These are phyloP conservation scores for Sterna hirundo DNA, from an alignment of 2,113 vertebrate species.

Conservation along the genomic window DNA sequence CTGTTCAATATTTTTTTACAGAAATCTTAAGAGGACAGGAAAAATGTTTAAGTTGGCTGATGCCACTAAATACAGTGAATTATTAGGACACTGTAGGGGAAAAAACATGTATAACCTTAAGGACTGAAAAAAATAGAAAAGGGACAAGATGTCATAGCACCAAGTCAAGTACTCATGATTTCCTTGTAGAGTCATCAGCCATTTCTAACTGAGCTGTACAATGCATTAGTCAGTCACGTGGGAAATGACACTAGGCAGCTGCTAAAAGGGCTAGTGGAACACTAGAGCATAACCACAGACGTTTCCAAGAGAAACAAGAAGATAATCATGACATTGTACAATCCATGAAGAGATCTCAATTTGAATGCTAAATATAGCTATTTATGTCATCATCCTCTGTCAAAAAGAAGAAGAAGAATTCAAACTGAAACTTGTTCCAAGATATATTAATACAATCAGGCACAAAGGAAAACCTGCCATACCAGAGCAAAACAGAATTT, in stretches of 20 bases:
- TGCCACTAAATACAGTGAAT: not conserved
- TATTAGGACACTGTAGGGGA: not conserved
- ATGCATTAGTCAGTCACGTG: not conserved
- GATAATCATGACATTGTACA: not conserved
- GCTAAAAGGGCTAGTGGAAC: not conserved
- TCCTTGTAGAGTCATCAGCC: not conserved
- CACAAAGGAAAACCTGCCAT: not conserved
- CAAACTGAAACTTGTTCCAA: not conserved
- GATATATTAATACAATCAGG: not conserved
- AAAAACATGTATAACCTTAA: not conserved
- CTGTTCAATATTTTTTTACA: not conserved
- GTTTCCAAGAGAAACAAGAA: conserved; percentile 4
- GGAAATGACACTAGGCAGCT: not conserved
- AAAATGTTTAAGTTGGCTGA: not conserved
- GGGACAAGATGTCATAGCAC: not conserved
- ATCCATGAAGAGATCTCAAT: not conserved
- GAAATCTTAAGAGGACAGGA: not conserved
- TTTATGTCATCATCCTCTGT: not conserved
- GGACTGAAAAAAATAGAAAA: not conserved
- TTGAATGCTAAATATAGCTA: not conserved
- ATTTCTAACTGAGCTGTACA: not conserved
- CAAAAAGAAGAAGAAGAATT: not conserved
- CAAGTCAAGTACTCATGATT: not conserved
- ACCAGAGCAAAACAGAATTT: not conserved
- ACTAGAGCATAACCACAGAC: not conserved